Base-by-base conservation (phyloP, 2,888 invertebrate genomes). In the Callyntrura sp. region DNA sequence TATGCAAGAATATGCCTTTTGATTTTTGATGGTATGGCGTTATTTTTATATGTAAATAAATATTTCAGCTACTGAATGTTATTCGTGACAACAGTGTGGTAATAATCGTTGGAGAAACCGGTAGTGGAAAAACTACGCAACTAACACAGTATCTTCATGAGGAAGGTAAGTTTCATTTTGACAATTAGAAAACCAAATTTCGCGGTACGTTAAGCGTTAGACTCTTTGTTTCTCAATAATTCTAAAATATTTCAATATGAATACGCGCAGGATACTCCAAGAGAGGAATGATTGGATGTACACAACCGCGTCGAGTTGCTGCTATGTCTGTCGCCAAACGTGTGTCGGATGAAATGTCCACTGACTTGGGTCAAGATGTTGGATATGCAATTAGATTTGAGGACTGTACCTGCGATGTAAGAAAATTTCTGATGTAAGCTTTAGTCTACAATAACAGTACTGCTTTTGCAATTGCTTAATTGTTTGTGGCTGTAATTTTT, bases 371-470 rank as follows among this genome's bases (percentile, higher is more conserved):
- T 3, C 97, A 98, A 92, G 98, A 98, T 94, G 98, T 99, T 9
- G 99, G 99, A 14, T 99, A 99, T 95, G 99, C 99, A 23, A 99
- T 99, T 94, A 98, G 99, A 94, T 99, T 99, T 95, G 99, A 99
- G 94, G 99, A 99, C 95, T 99, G 99, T 94, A 99, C 99, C 0
- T 97, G 98, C 0, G 98, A 98, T 94, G 96, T 96, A 93, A 28
- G 11, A 35, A 55, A 23, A 65, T 28, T 3, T 85, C 14, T 60
- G 17, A 51, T 76, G 20, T 20, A 14, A 65, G 62, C 17, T 17
- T 11, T 11, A 8, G 12, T 65, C 25, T 23, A 28, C 35, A 35
- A 20, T 1, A 28, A 60, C 35, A 57, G 48, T 51, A 79, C 9
- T 14, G 8, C 14, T 35, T 73, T 84, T 73, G 23, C 35, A 28